Evolutionary conservation across 2,797 vertebrate species (phyloP), one percentile per base, ranked within the genome.

Genomic region (Anolis apletophallus): DNA sequence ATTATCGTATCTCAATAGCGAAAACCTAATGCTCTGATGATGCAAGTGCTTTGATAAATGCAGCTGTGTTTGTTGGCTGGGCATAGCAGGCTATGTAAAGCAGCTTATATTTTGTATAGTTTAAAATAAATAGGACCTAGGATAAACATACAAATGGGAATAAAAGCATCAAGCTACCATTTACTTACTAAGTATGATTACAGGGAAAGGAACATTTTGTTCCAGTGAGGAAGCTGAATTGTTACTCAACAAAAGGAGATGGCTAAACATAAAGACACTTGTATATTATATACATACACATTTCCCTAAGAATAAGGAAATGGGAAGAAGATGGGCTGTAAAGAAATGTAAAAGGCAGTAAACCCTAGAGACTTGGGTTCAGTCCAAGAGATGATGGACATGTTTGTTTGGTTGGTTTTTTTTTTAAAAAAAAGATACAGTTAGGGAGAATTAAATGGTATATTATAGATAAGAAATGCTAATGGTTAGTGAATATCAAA

Each of bases 181-280:
- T 88, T 90, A 85, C 68, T 85, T 83, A 23, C 36, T 59, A 88
- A 21, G 0, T 36, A 13, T 80, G n/a, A 29, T 69, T 17, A 3
- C 14, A 26, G 73, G 59, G 69, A 79, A 84, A 79, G 29, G 90
- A 87, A 81, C 0, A 0, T 79, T 87, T 74, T 64, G 54, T 78
- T 29, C 54, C 74, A 75, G 69, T 78, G 78, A 85, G 88, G 67
- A 78, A 90, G 88, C 92, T 90, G 59, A 88, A 89, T 89, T 90
- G 82, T 92, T 92, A 84, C 82, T 87, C 94, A 89, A 92, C 9
- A 0, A 92, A 94, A 89, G 79, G 83, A 90, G 29, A 91, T 83
- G 72, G 32, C 8, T 75, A 64, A 64, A 32, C 36, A 77, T 91
- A 84, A 89, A 89, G 91, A 84, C 89, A 94, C 92, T 93, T 29